Percentiles rank a stretch among this genome's conserved stretches.
Evolutionary conservation across 2,888 invertebrate species (phyloP).

Genomic region (Plagiodera versicolora): DNA sequence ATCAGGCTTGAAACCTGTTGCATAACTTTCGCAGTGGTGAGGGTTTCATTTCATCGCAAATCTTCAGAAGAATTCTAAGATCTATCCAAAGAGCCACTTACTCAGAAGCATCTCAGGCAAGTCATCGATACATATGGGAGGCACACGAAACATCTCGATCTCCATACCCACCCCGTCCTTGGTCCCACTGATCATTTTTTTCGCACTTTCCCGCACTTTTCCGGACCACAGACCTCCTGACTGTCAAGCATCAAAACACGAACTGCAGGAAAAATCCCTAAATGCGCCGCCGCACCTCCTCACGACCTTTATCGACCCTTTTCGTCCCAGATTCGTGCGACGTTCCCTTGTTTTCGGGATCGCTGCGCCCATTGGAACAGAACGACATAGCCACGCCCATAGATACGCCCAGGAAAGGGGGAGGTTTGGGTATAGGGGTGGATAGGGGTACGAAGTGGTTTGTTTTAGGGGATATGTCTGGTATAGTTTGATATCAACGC

Average conservation of each 20-base stretch:
- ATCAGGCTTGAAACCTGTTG: too few species aligned
- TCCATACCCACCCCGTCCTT: constrained; percentile 47
- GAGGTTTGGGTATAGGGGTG: constrained; percentile 14
- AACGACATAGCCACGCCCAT: constrained; percentile 39
- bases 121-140: constrained; percentile 72
- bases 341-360: constrained; percentile 63
- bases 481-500: too few species aligned
- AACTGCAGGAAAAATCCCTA: constrained; percentile 36
- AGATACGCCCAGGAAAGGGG: constrained; percentile 24
- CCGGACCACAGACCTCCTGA: constrained; percentile 9
- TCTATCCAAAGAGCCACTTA: too few species aligned
- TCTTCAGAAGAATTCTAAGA: too few species aligned
- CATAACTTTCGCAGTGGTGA: too few species aligned
- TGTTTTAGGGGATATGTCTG: too few species aligned
- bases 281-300: constrained; percentile 44
- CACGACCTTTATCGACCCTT: constrained; percentile 44
- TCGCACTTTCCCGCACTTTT: constrained; percentile 11
- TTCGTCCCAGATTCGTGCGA: constrained; percentile 44
- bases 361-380: constrained; percentile 44
- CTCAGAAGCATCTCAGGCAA: constrained; percentile 73
- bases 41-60: too few species aligned
- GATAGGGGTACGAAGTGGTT: constrained; percentile 11
- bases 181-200: constrained; percentile 49
- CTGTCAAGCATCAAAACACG: constrained; percentile 27
- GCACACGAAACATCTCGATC: constrained; percentile 66